phyloP scores from a whole-genome alignment of 2,113 vertebrate species.

The Morone saxatilis region DNA sequence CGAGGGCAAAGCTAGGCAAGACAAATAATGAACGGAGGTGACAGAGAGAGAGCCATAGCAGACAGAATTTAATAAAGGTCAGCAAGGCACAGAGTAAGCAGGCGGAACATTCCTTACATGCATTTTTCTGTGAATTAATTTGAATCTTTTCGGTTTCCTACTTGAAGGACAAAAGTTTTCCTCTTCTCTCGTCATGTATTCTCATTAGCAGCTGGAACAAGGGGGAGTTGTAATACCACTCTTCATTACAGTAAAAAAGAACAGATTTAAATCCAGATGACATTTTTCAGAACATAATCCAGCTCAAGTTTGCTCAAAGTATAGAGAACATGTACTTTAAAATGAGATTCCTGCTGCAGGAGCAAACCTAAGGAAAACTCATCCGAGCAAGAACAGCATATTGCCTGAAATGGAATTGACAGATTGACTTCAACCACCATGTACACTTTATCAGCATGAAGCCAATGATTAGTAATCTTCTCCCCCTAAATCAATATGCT shows the following conservation, averaged over 20 bases:
- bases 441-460: constrained; percentile 58
- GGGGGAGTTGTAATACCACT: constrained; percentile 26
- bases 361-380: constrained; percentile 14
- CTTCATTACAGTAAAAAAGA: constrained; percentile 42
- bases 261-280: constrained; percentile 46
- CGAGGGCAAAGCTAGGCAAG: constrained; percentile 35
- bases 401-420: constrained; percentile 41
- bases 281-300: constrained; percentile 37
- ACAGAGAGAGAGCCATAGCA: constrained; percentile 38
- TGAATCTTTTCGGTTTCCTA: constrained; percentile 35
- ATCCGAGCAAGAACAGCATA: constrained; percentile 18
- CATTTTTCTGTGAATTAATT: constrained; percentile 63
- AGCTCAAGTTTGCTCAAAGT: constrained; percentile 33
- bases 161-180: constrained; percentile 58
- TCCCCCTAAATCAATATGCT: constrained; percentile 64
- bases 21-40: constrained; percentile 53
- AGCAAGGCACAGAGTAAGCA: constrained; percentile 25
- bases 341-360: constrained; percentile 20
- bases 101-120: constrained; percentile 43
- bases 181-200: constrained; percentile 15
- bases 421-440: constrained; percentile 40
- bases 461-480: constrained; percentile 51
- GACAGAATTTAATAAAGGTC: constrained; percentile 67
- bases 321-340: background rate
- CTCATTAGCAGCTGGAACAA: constrained; percentile 40